Evolutionary conservation across 2,888 invertebrate genomes (phyloP).

Genomic region (Chaitophorus viminalis): DNA sequence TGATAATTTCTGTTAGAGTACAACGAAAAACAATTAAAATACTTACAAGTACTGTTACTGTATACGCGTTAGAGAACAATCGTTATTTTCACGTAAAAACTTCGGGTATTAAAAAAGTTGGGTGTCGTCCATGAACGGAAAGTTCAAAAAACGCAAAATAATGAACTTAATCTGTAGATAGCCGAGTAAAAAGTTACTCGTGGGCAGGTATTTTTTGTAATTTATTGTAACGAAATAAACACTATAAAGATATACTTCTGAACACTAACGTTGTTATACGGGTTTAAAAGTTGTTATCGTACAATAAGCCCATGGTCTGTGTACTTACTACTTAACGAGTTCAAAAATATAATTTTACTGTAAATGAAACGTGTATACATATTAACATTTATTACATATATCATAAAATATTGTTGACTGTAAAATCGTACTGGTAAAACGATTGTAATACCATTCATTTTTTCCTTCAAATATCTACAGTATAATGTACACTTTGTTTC

Average conservation of each 20-base stretch:
- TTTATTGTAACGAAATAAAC: not conserved
- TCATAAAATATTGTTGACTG: too few species aligned
- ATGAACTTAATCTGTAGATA: not conserved
- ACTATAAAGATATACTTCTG: not conserved
- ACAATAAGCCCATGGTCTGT: not conserved
- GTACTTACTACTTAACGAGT: not conserved
- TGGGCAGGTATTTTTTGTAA: not conserved
- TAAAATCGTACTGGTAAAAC: too few species aligned
- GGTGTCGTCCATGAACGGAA: not conserved
- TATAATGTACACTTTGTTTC: too few species aligned
- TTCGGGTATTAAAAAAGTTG: not conserved
- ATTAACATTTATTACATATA: too few species aligned
- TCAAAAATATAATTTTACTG: not conserved
- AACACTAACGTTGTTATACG: not conserved
- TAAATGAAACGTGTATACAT: not conserved
- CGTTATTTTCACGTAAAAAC: not conserved
- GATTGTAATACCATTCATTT: too few species aligned
- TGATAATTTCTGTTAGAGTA: too few species aligned
- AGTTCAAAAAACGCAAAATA: not conserved
- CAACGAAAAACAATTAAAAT: too few species aligned
- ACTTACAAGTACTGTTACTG: too few species aligned
- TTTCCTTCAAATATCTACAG: too few species aligned
- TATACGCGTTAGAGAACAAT: not conserved
- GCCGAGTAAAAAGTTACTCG: not conserved
- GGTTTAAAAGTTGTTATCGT: not conserved